Percentiles rank a stretch among this genome's conserved stretches.
Evolutionary conservation across 2,797 vertebrate species (phyloP).

Genomic region (Eulemur coronatus): DNA sequence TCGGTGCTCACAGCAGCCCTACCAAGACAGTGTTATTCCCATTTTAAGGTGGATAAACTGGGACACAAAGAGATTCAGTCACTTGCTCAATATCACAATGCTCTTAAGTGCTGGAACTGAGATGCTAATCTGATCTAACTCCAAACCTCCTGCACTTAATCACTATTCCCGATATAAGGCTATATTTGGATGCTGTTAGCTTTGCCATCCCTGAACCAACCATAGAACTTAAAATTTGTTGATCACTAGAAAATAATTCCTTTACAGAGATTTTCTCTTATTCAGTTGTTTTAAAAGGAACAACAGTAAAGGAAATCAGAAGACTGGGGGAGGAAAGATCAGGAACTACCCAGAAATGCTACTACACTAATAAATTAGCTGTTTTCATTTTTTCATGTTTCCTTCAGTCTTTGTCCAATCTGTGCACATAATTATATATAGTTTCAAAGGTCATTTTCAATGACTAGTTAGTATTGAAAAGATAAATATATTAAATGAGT

Average conservation of each 20-base stretch:
- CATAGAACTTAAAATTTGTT: background rate
- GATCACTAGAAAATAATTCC: slow-evolving; percentile 9
- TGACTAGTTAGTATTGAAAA: slow-evolving; percentile 27
- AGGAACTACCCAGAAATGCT: background rate
- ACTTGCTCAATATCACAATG: background rate
- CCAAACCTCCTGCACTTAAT: background rate
- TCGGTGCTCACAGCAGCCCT: background rate
- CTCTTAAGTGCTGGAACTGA: background rate
- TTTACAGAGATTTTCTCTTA: background rate
- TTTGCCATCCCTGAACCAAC: background rate
- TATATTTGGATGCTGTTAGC: background rate
- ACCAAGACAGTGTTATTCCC: background rate
- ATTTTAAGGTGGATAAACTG: background rate
- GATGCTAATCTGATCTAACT: background rate
- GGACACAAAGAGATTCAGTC: background rate
- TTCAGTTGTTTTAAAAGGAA: slow-evolving; percentile 41
- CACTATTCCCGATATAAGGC: background rate
- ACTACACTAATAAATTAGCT: background rate
- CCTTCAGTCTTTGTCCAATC: slow-evolving; percentile 7
- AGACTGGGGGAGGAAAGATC: background rate
- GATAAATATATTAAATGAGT: slow-evolving; percentile 21
- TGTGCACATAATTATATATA: slow-evolving; percentile 4
- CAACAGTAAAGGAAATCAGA: background rate
- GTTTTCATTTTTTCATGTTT: background rate
- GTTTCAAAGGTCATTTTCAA: slow-evolving; percentile 52